phyloP scores from a whole-genome alignment of 2,888 invertebrate species.

The Cosmorhoe ocellata region DNA sequence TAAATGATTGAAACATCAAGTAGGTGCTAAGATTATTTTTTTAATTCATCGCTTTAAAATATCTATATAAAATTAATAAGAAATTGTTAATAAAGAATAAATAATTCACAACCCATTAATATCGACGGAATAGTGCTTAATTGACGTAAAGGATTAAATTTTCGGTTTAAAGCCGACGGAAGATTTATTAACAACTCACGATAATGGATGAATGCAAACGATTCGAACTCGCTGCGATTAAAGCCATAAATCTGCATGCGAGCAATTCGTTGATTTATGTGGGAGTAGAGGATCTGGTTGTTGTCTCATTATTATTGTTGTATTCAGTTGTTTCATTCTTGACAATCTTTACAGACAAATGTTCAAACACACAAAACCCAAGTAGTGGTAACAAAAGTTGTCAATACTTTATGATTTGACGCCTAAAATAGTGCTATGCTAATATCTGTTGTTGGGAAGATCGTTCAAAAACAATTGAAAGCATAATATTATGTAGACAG shows the following conservation, averaged over 20 bases:
- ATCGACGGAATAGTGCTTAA: conserved; percentile 8
- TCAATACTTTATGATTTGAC: no score
- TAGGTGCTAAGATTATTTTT: no score
- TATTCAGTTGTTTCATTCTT: neutral
- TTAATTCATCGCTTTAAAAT: no score
- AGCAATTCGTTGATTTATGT: conserved; percentile 31
- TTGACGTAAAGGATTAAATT: conserved; percentile 28
- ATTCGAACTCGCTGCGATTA: conserved; percentile 61
- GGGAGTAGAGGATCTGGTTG: conserved; percentile 17
- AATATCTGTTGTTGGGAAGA: no score
- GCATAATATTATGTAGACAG: no score
- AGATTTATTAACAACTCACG: conserved; percentile 28
- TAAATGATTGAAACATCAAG: neutral
- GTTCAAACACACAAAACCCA: no score
- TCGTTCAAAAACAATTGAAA: no score
- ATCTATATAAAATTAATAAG: no score
- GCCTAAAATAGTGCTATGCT: no score
- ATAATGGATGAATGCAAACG: conserved; percentile 43
- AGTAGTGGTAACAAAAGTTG: no score
- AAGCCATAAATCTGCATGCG: conserved; percentile 52
- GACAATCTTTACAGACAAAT: no score
- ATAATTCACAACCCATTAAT: conserved; percentile 3
- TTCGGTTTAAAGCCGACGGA: conserved; percentile 17
- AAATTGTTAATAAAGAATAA: neutral
- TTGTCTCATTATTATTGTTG: conserved; percentile 7